A percentile compares a stretch with the other conserved stretches of the same genome.
These are phyloP conservation scores for Paraplagusia blochii DNA, from an alignment of 2,113 vertebrate genomes.

Conservation along the genomic window DNA sequence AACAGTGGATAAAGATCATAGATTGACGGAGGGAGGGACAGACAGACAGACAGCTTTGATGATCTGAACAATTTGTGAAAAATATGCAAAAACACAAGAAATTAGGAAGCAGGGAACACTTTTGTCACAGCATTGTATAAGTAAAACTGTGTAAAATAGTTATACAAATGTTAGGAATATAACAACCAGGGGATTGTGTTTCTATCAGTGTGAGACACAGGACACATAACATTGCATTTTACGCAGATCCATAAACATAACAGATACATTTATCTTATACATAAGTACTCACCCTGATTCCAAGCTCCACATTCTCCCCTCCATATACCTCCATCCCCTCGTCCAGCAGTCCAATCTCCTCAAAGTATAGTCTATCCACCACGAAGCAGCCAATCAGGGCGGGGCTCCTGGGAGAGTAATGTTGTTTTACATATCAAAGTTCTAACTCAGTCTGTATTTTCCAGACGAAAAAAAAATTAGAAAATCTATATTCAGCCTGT, in stretches of 20 bases:
- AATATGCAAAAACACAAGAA: not conserved
- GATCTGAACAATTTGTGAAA: not conserved
- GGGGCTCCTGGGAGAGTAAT: slow-evolving; percentile 82
- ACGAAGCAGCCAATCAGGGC: slow-evolving; percentile 99
- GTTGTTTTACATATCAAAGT: slow-evolving; percentile 25
- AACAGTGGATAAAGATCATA: slow-evolving; percentile 28
- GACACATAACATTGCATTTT: too few species aligned
- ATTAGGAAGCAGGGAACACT: too few species aligned
- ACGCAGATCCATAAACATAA: slow-evolving; percentile 3
- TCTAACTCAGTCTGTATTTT: not conserved
- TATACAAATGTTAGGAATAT: too few species aligned
- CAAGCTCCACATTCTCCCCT: slow-evolving; percentile 96
- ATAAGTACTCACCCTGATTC: slow-evolving; percentile 88
- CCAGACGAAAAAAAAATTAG: not conserved
- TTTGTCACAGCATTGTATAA: too few species aligned
- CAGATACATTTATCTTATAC: not conserved
- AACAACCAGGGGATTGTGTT: too few species aligned
- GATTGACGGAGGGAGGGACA: too few species aligned
- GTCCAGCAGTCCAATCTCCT: slow-evolving; percentile 94
- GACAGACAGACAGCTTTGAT: too few species aligned
- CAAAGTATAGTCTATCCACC: slow-evolving; percentile 94
- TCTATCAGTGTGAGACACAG: slow-evolving; percentile 1
- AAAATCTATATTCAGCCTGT: not conserved
- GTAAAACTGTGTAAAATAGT: too few species aligned
- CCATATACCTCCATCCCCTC: slow-evolving; percentile 99